Evolutionary conservation across 1,140 invertebrate genomes (phyloP), one percentile per base, ranked within the genome.

Genomic region (Cheumatopsyche charites): DNA sequence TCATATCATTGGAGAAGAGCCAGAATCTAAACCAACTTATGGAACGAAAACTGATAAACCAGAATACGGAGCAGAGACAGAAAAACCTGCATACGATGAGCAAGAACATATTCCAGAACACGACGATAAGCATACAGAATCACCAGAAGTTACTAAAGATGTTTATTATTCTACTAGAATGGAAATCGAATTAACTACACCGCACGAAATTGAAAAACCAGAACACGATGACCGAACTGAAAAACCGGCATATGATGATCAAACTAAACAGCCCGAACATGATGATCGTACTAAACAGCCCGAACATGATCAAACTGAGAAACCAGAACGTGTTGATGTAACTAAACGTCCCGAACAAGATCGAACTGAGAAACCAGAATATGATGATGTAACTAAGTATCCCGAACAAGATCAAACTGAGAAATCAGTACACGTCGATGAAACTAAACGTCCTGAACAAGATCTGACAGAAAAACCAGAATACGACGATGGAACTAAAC

Each of bases 51-150:
- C 55, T 9, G 62, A 63, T 21, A 42, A 9, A 17, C 62, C 29
- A 9, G 62, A 63, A 58, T 23, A 19, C 12, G 55, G 25, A 58
- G 11, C 7, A 15, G 62, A 41, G 1, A 13, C 26, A 11, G 29
- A 63, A n/a, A 63, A 63, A 63, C 62, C 58, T 62, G 19, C n/a
- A 15, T 26, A 52, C 5, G 15, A 62, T 15, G 12, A n/a, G 45
- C 43, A 26, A 21, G 70, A 74, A 62, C 49, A 67, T 47, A 61
- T 62, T 58, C 68, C 29, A 36, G 29, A 36, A 36, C 29, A 49
- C 5, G 47, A 49, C 13, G 47, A 49, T 5, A 3, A 49, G 13
- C 4, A 3, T 5, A n/a, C 47, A 4, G 47, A 49, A 49, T 21
- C 19, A 3, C 7, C 3, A 23, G 19, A 58, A 23, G 52, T 23